A percentile compares a stretch with the other conserved stretches of the same genome.
phyloP scores from a whole-genome alignment of 2,113 vertebrate species.

The Chamaetylas fuelleborni region DNA sequence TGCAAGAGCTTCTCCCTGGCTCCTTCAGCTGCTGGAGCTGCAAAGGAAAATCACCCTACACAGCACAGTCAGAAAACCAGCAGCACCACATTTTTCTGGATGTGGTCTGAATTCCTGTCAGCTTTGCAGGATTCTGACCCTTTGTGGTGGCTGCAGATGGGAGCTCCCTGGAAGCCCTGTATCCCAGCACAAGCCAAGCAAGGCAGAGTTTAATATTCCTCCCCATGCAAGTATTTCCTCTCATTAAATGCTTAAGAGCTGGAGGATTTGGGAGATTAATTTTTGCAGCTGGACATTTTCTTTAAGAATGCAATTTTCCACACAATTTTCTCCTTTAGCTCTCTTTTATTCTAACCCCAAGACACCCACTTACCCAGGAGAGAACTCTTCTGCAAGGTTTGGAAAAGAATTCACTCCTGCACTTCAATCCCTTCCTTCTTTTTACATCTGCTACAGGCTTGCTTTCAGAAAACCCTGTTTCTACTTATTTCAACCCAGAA shows the following conservation, averaged over 20 bases:
- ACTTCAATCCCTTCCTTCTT: background rate
- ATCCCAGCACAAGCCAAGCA: background rate
- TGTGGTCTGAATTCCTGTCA: background rate
- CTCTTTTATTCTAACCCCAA: background rate
- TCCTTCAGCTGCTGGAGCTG: background rate
- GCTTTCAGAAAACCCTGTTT: background rate
- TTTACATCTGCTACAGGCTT: background rate
- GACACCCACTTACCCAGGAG: background rate
- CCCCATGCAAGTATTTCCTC: background rate
- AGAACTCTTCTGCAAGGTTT: background rate
- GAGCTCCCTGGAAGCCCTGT: background rate
- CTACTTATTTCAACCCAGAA: background rate
- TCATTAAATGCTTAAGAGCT: conserved; percentile 35
- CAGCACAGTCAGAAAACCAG: fast-evolving
- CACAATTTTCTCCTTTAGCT: conserved; percentile 24
- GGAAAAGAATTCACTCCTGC: background rate
- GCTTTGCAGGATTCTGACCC: background rate
- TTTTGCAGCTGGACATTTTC: conserved; percentile 53
- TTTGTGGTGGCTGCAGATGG: background rate
- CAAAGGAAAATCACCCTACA: background rate
- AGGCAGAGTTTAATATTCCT: conserved; percentile 23
- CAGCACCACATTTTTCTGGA: background rate
- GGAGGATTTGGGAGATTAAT: conserved; percentile 35
- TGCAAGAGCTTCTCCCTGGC: background rate
- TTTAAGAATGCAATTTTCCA: conserved; percentile 46